Percentiles rank a stretch among this genome's conserved stretches.
phyloP scores from a whole-genome alignment of 2,888 invertebrate species.

The Dasysyrphus tricinctus region DNA sequence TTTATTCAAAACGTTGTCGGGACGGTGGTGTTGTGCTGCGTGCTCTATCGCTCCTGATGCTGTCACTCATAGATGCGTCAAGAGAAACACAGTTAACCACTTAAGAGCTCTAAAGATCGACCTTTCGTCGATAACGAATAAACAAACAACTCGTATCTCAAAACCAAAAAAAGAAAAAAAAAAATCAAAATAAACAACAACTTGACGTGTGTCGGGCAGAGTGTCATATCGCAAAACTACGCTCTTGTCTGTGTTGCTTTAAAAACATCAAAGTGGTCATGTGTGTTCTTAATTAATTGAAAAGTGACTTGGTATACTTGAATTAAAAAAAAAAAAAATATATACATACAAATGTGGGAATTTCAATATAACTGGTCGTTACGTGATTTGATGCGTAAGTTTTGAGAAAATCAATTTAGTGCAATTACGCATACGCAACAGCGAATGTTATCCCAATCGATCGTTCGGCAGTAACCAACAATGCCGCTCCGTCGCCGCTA shows the following conservation, averaged over 20 bases:
- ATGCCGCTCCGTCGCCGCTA: neutral
- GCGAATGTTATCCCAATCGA: conserved; percentile 38
- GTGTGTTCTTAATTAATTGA: conserved; percentile 53
- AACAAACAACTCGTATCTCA: conserved; percentile 1
- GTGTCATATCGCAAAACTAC: conserved; percentile 46
- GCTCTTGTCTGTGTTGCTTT: neutral
- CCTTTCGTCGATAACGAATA: conserved; percentile 46
- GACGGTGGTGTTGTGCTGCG: conserved; percentile 38
- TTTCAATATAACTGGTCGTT: conserved; percentile 1
- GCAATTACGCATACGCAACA: conserved; percentile 64
- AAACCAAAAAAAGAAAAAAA: neutral
- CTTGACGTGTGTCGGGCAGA: neutral
- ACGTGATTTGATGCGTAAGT: conserved; percentile 16
- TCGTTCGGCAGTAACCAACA: neutral
- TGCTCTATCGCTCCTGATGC: conserved; percentile 31
- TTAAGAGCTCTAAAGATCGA: conserved; percentile 23
- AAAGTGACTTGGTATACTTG: neutral
- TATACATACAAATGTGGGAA: conserved; percentile 27
- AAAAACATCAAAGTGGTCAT: conserved; percentile 1
- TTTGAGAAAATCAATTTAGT: conserved; percentile 45
- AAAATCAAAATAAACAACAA: conserved; percentile 48
- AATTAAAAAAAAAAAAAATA: neutral
- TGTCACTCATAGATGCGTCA: neutral
- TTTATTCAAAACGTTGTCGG: conserved; percentile 60
- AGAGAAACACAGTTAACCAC: neutral